Conservation (phyloP, 37 sponge, comb jelly and placozoan species). For the Aplysina aerophoba region DNA sequence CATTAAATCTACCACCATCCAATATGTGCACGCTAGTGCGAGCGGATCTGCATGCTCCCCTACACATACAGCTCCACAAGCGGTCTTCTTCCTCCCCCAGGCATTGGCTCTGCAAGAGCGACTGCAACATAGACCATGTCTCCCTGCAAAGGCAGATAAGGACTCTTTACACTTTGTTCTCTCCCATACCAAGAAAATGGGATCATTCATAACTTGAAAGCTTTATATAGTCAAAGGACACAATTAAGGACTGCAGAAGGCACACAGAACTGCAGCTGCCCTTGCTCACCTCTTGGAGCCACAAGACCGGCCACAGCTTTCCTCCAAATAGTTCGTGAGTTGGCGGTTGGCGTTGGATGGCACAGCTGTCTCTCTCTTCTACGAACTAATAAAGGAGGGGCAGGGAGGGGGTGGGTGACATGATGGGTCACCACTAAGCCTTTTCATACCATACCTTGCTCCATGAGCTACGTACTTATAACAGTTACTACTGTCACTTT, state of each 20-base stretch:
- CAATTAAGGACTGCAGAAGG: no score
- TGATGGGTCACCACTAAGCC: no score
- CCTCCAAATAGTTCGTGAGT: constrained; percentile 76
- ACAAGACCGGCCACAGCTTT: constrained; percentile 87
- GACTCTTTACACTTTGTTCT: no score
- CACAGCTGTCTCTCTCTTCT: constrained; percentile 64
- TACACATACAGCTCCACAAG: constrained; percentile 56
- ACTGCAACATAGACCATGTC: constrained; percentile 65
- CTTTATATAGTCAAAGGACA: no score
- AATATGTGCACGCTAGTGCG: neutral
- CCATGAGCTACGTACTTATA: no score
- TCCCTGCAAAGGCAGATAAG: constrained; percentile 44
- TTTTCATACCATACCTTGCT: no score
- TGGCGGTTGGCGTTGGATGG: constrained; percentile 45
- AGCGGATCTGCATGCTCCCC: neutral
- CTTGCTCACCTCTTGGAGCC: constrained; percentile 57
- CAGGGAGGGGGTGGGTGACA: neutral
- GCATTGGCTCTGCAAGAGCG: constrained; percentile 51
- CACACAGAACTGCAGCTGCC: no score
- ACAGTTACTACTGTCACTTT: no score
- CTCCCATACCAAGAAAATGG: no score
- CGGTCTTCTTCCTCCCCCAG: constrained; percentile 48
- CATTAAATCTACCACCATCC: no score
- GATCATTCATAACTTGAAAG: no score
- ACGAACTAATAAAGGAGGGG: constrained; percentile 51